Evolutionary conservation across 30 jellyfish, hydroid and myxozoan species (phyloP), one percentile per base, ranked within the genome.

Genomic region (Aurelia coerulea): DNA sequence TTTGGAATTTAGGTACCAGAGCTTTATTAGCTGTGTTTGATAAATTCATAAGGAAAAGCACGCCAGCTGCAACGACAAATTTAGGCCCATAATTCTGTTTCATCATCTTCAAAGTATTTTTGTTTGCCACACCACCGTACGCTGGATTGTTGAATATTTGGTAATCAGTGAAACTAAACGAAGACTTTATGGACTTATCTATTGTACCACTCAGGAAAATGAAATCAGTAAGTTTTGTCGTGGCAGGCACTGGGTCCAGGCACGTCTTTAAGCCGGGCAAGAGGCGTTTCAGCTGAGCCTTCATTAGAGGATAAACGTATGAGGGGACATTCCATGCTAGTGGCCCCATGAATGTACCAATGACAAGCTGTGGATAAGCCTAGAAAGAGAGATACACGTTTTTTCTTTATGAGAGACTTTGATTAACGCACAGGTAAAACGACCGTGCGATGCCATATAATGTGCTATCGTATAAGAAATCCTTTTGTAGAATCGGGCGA

Each of bases 41-140:
- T 70, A 34, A 29, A 4, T 63, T 15, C 81, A 92, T 60, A 33
- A 65, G 74, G 86, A 79, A 92, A 18, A 59, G 23, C 1, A 91
- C 85, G 42, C 88, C 90, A 15, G 83, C 78, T 19, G 95, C 98
- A 23, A 88, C 62, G 15, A 77, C 89, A 7, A 92, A 71, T 2
- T 68, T 76, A 1, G 63, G 34, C n/a, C 96, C 80, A 89, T 92
- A 92, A 80, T 86, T 92, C 59, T 84, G 65, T 54, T 70, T 77
- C 19, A 92, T 15, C 88, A 79, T 86, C 46, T 70, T 35, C 50
- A 83, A n/a, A 63, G 98, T 86, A 33, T 86, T 54, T 8, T 75
- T 74, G 67, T 84, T 74, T 32, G 32, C 31, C 19, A 34, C 50
- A 19, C 81, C 78, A 11, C 95, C 90, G 69, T 73, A 92, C 52